Conservation (phyloP, 1,140 invertebrate genomes). For the Drosophila ironensis region DNA sequence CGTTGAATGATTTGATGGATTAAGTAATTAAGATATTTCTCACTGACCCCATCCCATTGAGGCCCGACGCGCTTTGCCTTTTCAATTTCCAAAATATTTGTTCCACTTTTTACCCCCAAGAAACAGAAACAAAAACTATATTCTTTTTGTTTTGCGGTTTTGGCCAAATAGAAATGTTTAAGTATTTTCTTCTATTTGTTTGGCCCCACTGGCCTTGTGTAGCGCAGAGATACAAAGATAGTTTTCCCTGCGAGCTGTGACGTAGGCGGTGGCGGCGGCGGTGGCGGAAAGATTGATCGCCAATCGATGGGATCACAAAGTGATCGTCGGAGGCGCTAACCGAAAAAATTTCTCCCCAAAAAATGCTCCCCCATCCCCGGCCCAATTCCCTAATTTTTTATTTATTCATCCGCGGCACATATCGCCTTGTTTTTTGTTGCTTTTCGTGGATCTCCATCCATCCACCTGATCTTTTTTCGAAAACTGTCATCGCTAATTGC, state of each 20-base stretch:
- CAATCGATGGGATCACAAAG: constrained; percentile 34
- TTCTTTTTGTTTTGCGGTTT: constrained; percentile 23
- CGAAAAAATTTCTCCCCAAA: constrained; percentile 3
- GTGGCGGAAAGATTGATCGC: constrained; percentile 14
- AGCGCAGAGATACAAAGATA: constrained; percentile 42
- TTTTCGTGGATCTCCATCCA: not conserved
- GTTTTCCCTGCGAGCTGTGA: constrained; percentile 28
- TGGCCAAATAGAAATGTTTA: constrained; percentile 40
- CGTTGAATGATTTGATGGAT: constrained; percentile 66
- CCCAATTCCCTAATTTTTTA: not conserved
- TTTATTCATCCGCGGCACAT: too few relatives aligned
- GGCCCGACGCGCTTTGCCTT: constrained; percentile 40
- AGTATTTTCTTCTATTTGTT: constrained; percentile 36
- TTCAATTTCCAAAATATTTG: constrained; percentile 73
- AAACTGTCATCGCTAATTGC: constrained; percentile 57
- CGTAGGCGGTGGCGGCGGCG: constrained; percentile 5
- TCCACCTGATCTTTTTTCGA: constrained; percentile 10
- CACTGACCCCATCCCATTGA: constrained; percentile 22
- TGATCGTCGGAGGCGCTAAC: constrained; percentile 7
- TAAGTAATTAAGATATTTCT: constrained; percentile 54
- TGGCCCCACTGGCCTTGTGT: constrained; percentile 36
- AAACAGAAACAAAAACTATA: not conserved
- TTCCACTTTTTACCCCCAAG: constrained; percentile 44
- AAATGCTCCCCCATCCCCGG: too few relatives aligned
- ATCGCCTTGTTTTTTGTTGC: not conserved